Evolutionary conservation across 2,113 vertebrate species (phyloP).

Genomic region (Salvelinus sp.): DNA sequence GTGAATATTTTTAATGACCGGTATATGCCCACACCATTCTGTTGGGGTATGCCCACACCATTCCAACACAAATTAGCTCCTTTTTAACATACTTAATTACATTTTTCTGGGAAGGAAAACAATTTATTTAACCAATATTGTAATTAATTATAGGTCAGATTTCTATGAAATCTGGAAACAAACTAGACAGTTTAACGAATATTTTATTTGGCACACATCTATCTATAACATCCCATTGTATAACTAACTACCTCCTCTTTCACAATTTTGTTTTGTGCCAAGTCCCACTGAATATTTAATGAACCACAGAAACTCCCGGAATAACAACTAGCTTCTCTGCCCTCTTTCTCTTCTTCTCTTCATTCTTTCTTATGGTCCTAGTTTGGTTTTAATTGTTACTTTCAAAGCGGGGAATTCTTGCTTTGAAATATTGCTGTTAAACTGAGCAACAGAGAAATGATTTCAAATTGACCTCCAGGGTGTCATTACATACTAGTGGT

Average conservation of each 20-base stretch:
- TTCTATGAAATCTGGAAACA: too few species aligned
- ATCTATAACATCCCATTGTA: not conserved
- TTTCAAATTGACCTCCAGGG: slow-evolving; percentile 49
- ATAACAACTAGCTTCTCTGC: slow-evolving; percentile 27
- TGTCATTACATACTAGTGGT: slow-evolving; percentile 46
- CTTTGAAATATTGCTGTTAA: slow-evolving; percentile 45
- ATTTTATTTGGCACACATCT: not conserved
- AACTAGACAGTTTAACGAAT: not conserved
- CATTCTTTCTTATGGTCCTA: slow-evolving; percentile 13
- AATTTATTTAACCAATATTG: too few species aligned
- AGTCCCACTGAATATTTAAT: slow-evolving; percentile 45
- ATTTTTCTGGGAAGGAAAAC: too few species aligned
- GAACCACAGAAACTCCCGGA: slow-evolving; percentile 23
- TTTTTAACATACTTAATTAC: too few species aligned
- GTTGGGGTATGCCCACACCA: too few species aligned
- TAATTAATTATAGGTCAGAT: too few species aligned
- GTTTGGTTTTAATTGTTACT: slow-evolving; percentile 52
- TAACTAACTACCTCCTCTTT: not conserved
- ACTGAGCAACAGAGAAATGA: slow-evolving; percentile 38
- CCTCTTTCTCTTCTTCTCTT: slow-evolving; percentile 13
- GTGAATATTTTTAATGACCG: too few species aligned
- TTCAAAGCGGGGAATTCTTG: slow-evolving; percentile 34
- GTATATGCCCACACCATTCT: too few species aligned
- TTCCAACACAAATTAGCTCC: too few species aligned
- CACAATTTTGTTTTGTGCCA: not conserved